These are phyloP conservation scores for Misgurnus mizolepis DNA, from an alignment of 2,113 vertebrate genomes.

Conservation along the genomic window DNA sequence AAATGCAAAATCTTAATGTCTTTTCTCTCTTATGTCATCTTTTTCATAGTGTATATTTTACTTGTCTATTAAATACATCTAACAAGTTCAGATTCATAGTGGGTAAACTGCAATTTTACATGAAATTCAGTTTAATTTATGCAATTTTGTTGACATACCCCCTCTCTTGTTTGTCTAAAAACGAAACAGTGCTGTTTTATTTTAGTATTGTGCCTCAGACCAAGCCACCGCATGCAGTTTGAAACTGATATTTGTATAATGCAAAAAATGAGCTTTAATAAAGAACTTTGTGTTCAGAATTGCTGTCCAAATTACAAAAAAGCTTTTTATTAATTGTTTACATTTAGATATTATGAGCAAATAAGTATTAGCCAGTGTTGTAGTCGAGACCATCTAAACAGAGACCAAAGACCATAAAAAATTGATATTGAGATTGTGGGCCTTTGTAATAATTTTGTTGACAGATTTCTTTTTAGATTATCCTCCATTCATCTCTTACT, in stretches of 20 bases:
- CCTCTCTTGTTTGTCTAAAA: constrained; percentile 40
- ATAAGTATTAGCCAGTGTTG: too few species aligned
- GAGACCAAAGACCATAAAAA: too few species aligned
- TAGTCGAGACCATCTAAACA: too few species aligned
- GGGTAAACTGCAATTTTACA: constrained; percentile 70
- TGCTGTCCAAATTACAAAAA: background rate
- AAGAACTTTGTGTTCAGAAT: constrained; percentile 78
- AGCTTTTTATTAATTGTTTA: background rate
- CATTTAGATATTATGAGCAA: background rate
- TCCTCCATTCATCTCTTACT: too few species aligned
- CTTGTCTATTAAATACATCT: constrained; percentile 60
- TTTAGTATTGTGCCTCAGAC: constrained; percentile 81
- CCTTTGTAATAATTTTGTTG: too few species aligned
- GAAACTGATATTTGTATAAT: constrained; percentile 80
- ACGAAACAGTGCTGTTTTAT: constrained; percentile 65
- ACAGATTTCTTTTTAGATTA: too few species aligned
- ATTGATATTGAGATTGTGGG: too few species aligned
- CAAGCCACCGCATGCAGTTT: constrained; percentile 81
- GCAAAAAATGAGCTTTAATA: constrained; percentile 81
- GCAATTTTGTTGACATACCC: constrained; percentile 64
- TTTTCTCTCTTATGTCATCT: constrained; percentile 59
- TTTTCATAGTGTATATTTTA: constrained; percentile 61
- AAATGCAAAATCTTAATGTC: constrained; percentile 61
- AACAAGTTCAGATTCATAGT: constrained; percentile 63
- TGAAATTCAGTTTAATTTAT: constrained; percentile 76